Evolutionary conservation across 2,888 invertebrate species (phyloP).

Genomic region (Coenonympha glycerion): DNA sequence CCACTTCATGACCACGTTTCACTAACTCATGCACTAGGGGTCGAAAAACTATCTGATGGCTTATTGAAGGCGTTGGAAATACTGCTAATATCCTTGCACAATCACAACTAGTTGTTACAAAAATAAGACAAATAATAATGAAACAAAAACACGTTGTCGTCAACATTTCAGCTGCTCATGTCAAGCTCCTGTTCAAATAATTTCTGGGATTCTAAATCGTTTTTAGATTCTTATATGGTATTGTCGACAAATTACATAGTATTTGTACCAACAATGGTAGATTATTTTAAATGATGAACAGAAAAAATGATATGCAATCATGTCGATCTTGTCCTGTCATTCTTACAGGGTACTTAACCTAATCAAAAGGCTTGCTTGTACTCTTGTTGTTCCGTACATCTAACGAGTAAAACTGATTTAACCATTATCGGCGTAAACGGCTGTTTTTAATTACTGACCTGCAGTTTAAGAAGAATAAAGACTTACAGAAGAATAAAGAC

Average conservation of each 20-base stretch:
- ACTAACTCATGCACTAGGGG: slow-evolving; percentile 44
- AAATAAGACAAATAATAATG: slow-evolving; percentile 5
- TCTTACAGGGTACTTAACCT: not conserved
- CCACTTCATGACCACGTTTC: slow-evolving; percentile 50
- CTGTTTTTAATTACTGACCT: too few relatives aligned
- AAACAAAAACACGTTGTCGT: too few relatives aligned
- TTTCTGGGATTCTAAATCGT: not conserved
- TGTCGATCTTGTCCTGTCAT: slow-evolving; percentile 2
- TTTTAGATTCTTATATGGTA: slow-evolving; percentile 3
- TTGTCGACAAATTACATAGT: not conserved
- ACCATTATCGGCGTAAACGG: too few relatives aligned
- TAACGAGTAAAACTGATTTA: too few relatives aligned
- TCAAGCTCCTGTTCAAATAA: not conserved
- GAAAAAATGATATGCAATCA: slow-evolving; percentile 1
- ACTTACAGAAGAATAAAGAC: too few relatives aligned
- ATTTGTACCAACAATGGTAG: not conserved
- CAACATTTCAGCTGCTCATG: not conserved
- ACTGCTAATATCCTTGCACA: slow-evolving; percentile 45
- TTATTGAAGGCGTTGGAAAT: slow-evolving; percentile 48
- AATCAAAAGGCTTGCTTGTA: not conserved
- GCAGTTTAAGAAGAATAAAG: too few relatives aligned
- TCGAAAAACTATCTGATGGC: slow-evolving; percentile 40
- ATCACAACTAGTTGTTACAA: slow-evolving; percentile 5
- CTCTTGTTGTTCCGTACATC: too few relatives aligned
- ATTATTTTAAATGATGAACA: slow-evolving; percentile 1